Conservation (phyloP, 2,797 vertebrate genomes). For the Silurus lanzhouensis region DNA sequence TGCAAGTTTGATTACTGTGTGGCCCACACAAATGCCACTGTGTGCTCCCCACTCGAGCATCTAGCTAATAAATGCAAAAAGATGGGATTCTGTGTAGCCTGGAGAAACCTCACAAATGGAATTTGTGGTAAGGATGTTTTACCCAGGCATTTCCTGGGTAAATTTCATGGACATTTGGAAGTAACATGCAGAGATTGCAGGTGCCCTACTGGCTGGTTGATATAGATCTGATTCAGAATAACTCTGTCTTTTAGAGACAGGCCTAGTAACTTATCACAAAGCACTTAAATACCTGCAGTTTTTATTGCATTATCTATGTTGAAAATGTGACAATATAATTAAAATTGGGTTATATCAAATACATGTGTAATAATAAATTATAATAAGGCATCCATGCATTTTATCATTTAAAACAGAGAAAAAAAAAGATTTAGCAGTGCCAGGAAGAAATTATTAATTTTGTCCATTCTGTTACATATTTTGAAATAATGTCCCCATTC, state of each 20-base stretch:
- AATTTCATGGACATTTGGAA: too few species aligned
- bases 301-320: neutral
- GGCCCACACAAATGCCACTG: neutral
- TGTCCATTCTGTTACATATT: neutral
- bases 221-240: neutral
- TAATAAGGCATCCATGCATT: too few species aligned
- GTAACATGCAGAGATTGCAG: neutral
- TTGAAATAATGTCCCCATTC: conserved; percentile 35
- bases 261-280: neutral
- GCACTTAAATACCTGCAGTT: neutral
- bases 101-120: conserved; percentile 69
- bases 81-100: conserved; percentile 58
- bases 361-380: neutral
- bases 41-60: conserved; percentile 65
- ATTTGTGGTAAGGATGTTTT: conserved; percentile 63
- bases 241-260: neutral
- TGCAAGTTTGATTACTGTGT: conserved; percentile 67
- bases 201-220: neutral
- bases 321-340: neutral
- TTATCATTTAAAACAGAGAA: neutral
- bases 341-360: neutral
- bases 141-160: neutral
- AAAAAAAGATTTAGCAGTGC: too few species aligned
- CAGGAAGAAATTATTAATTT: neutral
- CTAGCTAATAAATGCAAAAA: conserved; percentile 66